Percentiles rank a stretch among this genome's conserved stretches.
These are phyloP conservation scores for Dicycla oo DNA, from an alignment of 2,888 invertebrate species.

Conservation along the genomic window DNA sequence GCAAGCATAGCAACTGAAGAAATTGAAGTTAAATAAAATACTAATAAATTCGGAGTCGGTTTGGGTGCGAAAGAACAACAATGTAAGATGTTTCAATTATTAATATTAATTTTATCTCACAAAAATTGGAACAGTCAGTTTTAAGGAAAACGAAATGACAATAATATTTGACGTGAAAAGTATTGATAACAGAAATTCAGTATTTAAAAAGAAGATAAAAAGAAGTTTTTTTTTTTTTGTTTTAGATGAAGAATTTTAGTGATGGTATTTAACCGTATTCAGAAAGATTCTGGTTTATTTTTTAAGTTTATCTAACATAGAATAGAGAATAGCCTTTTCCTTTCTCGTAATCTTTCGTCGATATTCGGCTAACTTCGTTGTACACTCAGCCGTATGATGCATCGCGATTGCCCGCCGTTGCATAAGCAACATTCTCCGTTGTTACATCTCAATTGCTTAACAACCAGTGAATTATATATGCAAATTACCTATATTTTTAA, in stretches of 20 bases:
- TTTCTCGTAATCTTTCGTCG: neutral
- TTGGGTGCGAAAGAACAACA: neutral
- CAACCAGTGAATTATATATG: slow-evolving; percentile 61
- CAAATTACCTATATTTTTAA: slow-evolving; percentile 51
- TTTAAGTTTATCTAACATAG: neutral
- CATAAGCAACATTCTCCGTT: slow-evolving; percentile 67
- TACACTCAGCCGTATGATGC: slow-evolving; percentile 53
- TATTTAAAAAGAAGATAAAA: neutral
- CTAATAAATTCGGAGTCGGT: neutral
- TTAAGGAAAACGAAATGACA: neutral
- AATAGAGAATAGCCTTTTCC: neutral
- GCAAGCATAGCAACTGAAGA: slow-evolving; percentile 20
- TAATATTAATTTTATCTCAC: neutral
- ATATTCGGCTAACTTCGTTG: slow-evolving; percentile 42
- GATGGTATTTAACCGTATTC: too few species aligned
- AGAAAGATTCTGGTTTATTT: neutral
- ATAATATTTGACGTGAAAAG: neutral
- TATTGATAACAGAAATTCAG: neutral
- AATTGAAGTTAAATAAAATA: slow-evolving; percentile 9
- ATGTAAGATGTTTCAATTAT: neutral
- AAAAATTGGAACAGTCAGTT: neutral
- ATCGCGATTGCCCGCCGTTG: slow-evolving; percentile 56
- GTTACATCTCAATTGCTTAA: slow-evolving; percentile 62
- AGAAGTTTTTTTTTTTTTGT: neutral
- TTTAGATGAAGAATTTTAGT: too few species aligned